phyloP scores from a whole-genome alignment of 2,113 vertebrate genomes.

The Pomatostomus ruficeps region DNA sequence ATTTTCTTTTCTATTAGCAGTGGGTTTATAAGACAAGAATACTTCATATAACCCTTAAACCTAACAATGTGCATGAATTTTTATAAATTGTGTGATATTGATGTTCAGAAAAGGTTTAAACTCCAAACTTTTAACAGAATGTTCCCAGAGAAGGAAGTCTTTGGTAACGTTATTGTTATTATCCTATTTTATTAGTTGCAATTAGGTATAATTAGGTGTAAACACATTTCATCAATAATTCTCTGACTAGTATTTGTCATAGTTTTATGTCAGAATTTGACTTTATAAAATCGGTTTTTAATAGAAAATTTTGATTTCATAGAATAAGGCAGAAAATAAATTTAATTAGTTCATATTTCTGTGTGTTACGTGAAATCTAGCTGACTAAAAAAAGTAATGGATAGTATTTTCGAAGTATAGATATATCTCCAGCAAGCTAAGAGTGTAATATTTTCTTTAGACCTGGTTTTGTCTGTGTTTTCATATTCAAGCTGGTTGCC shows the following conservation, averaged over 20 bases:
- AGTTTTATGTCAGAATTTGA: neutral
- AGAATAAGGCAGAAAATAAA: neutral
- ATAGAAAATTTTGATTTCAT: neutral
- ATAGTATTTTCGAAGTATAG: neutral
- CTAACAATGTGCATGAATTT: neutral
- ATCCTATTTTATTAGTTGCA: neutral
- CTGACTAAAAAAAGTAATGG: neutral
- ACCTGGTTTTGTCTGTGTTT: neutral
- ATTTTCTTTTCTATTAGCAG: neutral
- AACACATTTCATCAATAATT: neutral
- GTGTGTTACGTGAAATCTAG: neutral
- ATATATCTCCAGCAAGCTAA: neutral
- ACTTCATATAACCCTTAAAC: neutral
- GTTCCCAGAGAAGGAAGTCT: neutral
- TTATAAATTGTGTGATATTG: neutral
- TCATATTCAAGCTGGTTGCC: neutral
- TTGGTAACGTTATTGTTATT: neutral
- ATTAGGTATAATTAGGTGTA: too few species aligned
- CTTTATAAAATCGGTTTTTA: neutral
- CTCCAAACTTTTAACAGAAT: neutral
- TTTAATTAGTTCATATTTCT: neutral
- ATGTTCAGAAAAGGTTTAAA: neutral
- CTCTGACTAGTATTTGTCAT: neutral
- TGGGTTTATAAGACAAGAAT: neutral
- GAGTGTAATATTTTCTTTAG: neutral